Base-by-base conservation (phyloP, 2,888 invertebrate genomes). In the Cheiracanthium punctorium region DNA sequence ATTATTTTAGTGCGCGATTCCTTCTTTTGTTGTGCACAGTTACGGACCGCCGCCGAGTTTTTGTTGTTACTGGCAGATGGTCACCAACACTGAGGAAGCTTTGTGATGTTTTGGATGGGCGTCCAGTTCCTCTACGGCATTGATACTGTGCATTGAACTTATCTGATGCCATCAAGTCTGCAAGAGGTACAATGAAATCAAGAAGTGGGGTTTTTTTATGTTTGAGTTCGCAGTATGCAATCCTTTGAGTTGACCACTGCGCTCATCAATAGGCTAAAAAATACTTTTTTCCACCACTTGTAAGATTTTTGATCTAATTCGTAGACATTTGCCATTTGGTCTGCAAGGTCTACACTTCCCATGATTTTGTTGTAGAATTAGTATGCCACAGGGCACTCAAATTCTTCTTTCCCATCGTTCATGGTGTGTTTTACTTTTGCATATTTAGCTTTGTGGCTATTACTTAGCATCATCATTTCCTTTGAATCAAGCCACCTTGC, bases 381-480 rank as follows among this genome's bases (percentile, higher is more conserved):
- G n/a, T n/a, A n/a, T n/a, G n/a, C n/a, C n/a, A n/a, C n/a, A n/a
- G n/a, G n/a, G n/a, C n/a, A n/a, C n/a, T n/a, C n/a, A n/a, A n/a
- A n/a, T n/a, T n/a, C n/a, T n/a, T n/a, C n/a, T n/a, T n/a, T 71
- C 2, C 71, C 71, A 71, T 71, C 70, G 32, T 71, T 79, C 58
- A 70, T 70, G 52, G 70, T 79, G 52, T 52, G 29, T 28, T 79
- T 58, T 58, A 79, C 58, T 70, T 70, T 71, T 71, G 37, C 33
- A 43, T 52, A 58, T 48, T 58, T 71, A 58, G 70, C 33, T 58
- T 64, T 29, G 28, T 80, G 79, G 67, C 37, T 71, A 71, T 80
- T 71, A 80, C 70, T 52, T 67, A 80, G 29, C 29, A 77, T 48
- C 48, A 69, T 70, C 67, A 77, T 48, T 77, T 77, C 30, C 24